Conservation (phyloP, 2,113 vertebrate species). For the Dasyornis broadbenti region DNA sequence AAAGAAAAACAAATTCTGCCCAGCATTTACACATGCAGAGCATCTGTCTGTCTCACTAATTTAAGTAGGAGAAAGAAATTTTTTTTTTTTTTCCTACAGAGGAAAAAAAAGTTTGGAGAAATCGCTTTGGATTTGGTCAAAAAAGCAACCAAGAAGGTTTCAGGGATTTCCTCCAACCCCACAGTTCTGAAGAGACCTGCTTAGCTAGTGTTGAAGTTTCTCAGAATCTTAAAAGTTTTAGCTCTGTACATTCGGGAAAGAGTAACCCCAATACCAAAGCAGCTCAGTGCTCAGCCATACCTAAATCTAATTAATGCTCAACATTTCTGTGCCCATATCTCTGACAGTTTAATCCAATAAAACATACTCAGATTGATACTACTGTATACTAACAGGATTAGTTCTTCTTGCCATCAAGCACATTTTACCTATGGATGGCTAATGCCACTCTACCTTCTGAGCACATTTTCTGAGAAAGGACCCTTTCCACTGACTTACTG, state of each 20-base stretch:
- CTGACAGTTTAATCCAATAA: not conserved
- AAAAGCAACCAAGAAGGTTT: not conserved
- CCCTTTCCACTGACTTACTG: not conserved
- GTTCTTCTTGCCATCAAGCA: not conserved
- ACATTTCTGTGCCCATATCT: not conserved
- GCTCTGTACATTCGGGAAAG: not conserved
- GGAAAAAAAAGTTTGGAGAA: not conserved
- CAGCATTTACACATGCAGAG: not conserved
- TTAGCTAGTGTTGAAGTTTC: not conserved
- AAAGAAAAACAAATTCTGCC: not conserved
- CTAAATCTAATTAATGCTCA: not conserved
- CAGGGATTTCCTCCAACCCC: not conserved
- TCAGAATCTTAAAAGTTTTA: not conserved
- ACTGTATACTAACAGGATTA: not conserved
- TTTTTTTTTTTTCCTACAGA: fast-evolving
- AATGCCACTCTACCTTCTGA: not conserved
- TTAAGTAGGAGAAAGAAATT: not conserved
- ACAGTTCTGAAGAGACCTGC: not conserved
- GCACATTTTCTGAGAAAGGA: not conserved
- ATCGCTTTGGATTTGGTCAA: not conserved
- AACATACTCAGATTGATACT: not conserved
- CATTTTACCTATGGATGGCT: not conserved
- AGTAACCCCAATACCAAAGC: not conserved
- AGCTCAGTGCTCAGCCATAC: not conserved
- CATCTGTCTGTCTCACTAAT: not conserved